Evolutionary conservation across 92 coral and sea anemone genomes (phyloP), one percentile per base, ranked within the genome.

Genomic region (Phenganax subtilis): DNA sequence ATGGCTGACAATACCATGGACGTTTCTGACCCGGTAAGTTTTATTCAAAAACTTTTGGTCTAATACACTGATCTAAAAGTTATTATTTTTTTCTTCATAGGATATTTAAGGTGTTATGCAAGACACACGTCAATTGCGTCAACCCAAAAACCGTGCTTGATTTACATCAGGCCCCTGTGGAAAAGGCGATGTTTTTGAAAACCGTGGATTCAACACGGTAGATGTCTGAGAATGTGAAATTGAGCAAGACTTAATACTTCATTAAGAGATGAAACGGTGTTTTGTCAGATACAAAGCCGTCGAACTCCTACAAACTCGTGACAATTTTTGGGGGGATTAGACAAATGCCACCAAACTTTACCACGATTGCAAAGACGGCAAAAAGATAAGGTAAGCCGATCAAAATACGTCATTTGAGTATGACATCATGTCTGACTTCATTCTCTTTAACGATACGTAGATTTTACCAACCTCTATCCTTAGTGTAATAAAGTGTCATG

Each of bases 271-370:
- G 51, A 63, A 60, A 64, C 54, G 58, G 1, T 80, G 27, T 80
- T 63, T 80, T 29, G 84, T 61, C 25, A 11, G 9, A 17, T 51
- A 57, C 56, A 76, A 80, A 29, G 75, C 68, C 58, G 80, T 68
- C 17, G 57, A 54, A 7, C 80, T 29, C 8, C 55, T 80, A 12
- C 30, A 80, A 4, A 79, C 84, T 11, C 20, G 80, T 9, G 75
- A 80, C 17, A 37, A 1, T 37, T 5, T 37, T 37, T 37, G 47
- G 47, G 47, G 47, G 47, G 47, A 0, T 37, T 5, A 5, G 5
- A 8, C 67, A 52, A 51, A 51, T 9, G 65, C 65, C 4, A 12
- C 58, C 55, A 74, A 44, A 59, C 78, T 73, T 3, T 51, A 73
- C 25, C 78, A 73, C 52, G 52, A 2, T 1, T 37, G 78, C 25